Base-by-base conservation (phyloP, 2,888 invertebrate genomes). In the Pheosia gnoma region DNA sequence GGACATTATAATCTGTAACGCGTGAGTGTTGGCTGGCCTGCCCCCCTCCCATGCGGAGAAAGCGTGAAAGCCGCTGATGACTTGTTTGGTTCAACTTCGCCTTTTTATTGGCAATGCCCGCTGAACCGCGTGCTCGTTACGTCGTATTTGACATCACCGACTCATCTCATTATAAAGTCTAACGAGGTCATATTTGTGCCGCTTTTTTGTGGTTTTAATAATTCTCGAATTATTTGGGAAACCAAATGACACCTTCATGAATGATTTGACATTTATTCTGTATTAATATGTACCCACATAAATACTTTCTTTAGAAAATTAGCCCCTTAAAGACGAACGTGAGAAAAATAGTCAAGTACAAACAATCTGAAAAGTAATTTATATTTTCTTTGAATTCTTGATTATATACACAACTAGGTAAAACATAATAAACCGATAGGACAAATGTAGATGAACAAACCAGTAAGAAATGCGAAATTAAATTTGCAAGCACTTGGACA, bases 51-150 rank as follows among this genome's bases (percentile, higher is more conserved):
- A 56, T n/a, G 56, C 62, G 67, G 80, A 74, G 80, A 80, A 78
- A 80, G 80, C 70, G 75, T 68, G 73, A 80, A 80, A 79, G 70
- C 52, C 58, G 56, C 61, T 60, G 66, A 72, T 66, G 41, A 52
- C 56, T 61, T 67, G 63, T 69, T 65, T 69, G 59, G 36, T 49
- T 58, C 63, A 60, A 41, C 58, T 59, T 59, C 38, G 54, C 49
- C 13, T 64, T 61, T 70, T 72, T 68, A 66, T 59, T 38, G 53
- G 56, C 38, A 38, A 54, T 49, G 60, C 55, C 13, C 53, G 61
- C 58, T 62, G 56, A 62, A 62, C 47, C 39, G 54, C 11, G 47
- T 51, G 25, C 6, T 61, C 11, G 36, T 60, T 60, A 62, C 41
- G 54, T 63, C 38, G 8, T 49, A 38, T 58, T 59, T 36, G 37